Percentiles rank a stretch among this genome's conserved stretches.
Evolutionary conservation across 1,140 invertebrate species (phyloP).

Genomic region (Micrasema longulum): DNA sequence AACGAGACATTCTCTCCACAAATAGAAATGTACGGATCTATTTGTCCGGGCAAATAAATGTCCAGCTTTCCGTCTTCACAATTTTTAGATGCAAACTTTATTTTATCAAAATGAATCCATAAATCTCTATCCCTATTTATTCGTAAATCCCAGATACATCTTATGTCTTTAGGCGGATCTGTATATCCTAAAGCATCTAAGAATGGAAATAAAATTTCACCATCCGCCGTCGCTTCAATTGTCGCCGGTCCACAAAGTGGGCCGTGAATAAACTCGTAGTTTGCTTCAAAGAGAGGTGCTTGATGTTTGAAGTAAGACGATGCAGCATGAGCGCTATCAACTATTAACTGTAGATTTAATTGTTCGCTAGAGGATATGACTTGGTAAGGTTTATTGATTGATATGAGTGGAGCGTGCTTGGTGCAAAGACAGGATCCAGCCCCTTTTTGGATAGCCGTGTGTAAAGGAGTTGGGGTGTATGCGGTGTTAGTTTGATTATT

Average conservation of each 20-base stretch:
- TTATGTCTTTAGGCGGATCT: slow-evolving; percentile 79
- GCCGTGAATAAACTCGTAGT: slow-evolving; percentile 88
- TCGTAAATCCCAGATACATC: slow-evolving; percentile 89
- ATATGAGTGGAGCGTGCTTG: slow-evolving; percentile 68
- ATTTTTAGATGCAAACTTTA: slow-evolving; percentile 82
- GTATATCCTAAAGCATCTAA: slow-evolving; percentile 85
- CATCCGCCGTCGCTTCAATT: slow-evolving; percentile 80
- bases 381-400: slow-evolving; percentile 70
- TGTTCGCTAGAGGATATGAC: slow-evolving; percentile 82
- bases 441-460: slow-evolving; percentile 67
- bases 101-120: slow-evolving; percentile 88
- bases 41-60: slow-evolving; percentile 77
- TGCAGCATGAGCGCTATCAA: slow-evolving; percentile 85
- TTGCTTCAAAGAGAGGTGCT: slow-evolving; percentile 83
- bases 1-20: slow-evolving; percentile 86
- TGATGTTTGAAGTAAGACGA: slow-evolving; percentile 89
- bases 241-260: slow-evolving; percentile 87
- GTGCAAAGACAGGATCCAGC: slow-evolving; percentile 75
- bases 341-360: slow-evolving; percentile 81
- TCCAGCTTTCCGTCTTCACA: slow-evolving; percentile 89
- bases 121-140: slow-evolving; percentile 85
- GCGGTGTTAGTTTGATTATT: slow-evolving; percentile 58
- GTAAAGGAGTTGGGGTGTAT: slow-evolving; percentile 66
- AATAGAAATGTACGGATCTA: slow-evolving; percentile 80
- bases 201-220: slow-evolving; percentile 86